These are phyloP conservation scores for Spodoptera litura DNA, from an alignment of 1,140 invertebrate species.

Conservation along the genomic window DNA sequence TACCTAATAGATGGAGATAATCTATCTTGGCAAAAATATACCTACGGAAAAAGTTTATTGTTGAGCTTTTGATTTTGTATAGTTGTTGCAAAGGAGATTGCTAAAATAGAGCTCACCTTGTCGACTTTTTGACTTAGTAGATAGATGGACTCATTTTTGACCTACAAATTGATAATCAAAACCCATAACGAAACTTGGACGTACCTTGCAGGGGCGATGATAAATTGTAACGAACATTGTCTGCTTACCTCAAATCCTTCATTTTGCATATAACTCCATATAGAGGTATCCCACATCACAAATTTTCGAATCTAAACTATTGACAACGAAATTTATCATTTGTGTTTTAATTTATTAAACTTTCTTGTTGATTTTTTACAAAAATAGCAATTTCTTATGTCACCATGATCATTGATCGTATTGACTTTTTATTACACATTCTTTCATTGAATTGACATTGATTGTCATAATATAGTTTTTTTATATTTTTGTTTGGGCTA, in stretches of 20 bases:
- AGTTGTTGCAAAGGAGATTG: too few species aligned
- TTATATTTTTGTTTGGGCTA: neutral
- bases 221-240: neutral
- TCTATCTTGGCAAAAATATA: too few species aligned
- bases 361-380: constrained; percentile 38
- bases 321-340: constrained; percentile 44
- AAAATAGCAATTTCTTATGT: constrained; percentile 38
- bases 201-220: neutral
- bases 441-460: neutral
- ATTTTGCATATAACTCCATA: constrained; percentile 51
- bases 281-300: constrained; percentile 51
- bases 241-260: constrained; percentile 47
- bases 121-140: too few species aligned
- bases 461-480: neutral
- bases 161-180: too few species aligned
- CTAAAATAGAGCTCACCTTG: too few species aligned
- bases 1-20: too few species aligned
- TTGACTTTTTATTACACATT: neutral
- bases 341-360: constrained; percentile 23
- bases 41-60: too few species aligned
- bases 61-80: too few species aligned
- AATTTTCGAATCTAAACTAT: constrained; percentile 31
- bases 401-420: constrained; percentile 48
- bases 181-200: too few species aligned
- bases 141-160: too few species aligned